phyloP scores from a whole-genome alignment of 2,888 invertebrate genomes.

The Sycophila texana region DNA sequence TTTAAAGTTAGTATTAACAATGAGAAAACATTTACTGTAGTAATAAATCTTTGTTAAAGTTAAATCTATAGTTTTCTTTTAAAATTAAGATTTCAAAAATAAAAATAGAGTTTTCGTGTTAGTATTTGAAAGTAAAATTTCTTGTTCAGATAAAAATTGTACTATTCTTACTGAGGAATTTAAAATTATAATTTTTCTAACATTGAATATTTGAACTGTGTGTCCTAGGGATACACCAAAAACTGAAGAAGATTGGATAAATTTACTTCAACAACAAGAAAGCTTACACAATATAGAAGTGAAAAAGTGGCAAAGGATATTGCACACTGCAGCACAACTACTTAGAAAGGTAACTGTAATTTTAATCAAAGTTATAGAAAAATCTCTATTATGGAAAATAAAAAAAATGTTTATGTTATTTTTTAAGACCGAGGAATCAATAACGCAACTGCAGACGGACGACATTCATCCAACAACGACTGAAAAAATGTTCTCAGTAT shows the following conservation, averaged over 20 bases:
- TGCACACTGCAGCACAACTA: constrained; percentile 83
- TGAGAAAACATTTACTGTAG: too few species aligned
- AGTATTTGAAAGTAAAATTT: too few species aligned
- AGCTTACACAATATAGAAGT: constrained; percentile 88
- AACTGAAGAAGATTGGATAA: constrained; percentile 89
- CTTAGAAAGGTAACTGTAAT: constrained; percentile 82
- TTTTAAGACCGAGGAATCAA: constrained; percentile 86
- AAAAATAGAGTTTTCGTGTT: too few species aligned
- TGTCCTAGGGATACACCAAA: constrained; percentile 81
- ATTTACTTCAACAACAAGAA: constrained; percentile 87
- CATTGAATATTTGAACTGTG: neutral
- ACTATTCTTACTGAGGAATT: neutral
- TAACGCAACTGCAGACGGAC: constrained; percentile 83
- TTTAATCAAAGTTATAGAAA: constrained; percentile 36
- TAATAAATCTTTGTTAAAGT: too few species aligned
- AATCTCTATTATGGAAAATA: constrained; percentile 8
- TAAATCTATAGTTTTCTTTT: too few species aligned
- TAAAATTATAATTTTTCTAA: neutral
- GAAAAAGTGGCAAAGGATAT: constrained; percentile 87
- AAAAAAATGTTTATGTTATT: constrained; percentile 44
- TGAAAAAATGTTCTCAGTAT: constrained; percentile 77
- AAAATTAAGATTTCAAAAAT: too few species aligned
- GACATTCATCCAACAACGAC: constrained; percentile 79
- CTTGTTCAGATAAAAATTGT: too few species aligned
- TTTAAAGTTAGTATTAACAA: constrained; percentile 74